Conservation (phyloP, 2,113 vertebrate species). For the Centrocercus urophasianus region DNA sequence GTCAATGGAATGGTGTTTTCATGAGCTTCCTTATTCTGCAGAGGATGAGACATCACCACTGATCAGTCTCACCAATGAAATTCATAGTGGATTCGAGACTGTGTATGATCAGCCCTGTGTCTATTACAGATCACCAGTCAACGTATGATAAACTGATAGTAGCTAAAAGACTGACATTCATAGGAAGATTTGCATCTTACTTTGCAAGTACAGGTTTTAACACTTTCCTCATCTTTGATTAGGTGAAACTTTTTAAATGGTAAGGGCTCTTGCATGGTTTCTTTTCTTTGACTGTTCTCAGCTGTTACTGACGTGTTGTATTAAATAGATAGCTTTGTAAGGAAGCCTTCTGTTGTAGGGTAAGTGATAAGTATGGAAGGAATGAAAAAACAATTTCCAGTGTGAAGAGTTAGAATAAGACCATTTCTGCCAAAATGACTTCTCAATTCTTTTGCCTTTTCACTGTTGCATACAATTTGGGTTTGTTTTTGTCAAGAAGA, state of each 20-base stretch:
- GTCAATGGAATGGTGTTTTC: background rate
- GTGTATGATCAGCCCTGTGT: fast-evolving
- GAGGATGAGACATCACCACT: too few species aligned
- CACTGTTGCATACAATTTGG: background rate
- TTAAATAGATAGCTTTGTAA: background rate
- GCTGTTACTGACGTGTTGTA: background rate
- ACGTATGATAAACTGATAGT: background rate
- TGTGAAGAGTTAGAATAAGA: background rate
- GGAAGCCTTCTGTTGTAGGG: background rate
- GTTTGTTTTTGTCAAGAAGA: background rate
- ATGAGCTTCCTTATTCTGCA: background rate
- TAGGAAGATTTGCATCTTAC: fast-evolving
- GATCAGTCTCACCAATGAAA: background rate
- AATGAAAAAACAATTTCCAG: background rate
- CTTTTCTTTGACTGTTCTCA: background rate
- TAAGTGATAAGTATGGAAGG: background rate
- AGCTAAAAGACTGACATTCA: background rate
- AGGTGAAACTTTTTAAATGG: background rate
- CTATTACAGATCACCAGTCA: background rate
- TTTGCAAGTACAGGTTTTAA: background rate
- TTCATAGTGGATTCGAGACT: background rate
- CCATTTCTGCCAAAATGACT: background rate
- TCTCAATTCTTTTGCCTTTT: background rate
- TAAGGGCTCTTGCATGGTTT: too few species aligned
- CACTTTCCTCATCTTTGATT: background rate